Conservation (phyloP, 2,113 vertebrate genomes). For the Spermophilus dauricus region DNA sequence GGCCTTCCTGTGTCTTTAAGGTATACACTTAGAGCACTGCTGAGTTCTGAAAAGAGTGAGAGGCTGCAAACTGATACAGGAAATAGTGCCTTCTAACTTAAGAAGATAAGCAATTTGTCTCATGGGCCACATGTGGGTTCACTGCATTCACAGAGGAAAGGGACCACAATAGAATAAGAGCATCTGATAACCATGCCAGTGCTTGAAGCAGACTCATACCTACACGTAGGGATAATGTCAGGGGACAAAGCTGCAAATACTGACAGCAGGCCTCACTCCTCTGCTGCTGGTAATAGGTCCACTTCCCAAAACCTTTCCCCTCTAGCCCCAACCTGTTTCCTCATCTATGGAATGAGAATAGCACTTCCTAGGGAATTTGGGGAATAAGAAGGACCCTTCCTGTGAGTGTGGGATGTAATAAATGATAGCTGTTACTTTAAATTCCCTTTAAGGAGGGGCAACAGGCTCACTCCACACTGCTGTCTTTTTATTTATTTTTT, state of each 20-base stretch:
- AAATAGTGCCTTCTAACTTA: background rate
- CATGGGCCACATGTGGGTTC: background rate
- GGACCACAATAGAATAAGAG: background rate
- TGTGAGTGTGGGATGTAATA: background rate
- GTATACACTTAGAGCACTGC: background rate
- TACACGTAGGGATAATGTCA: rapidly evolving
- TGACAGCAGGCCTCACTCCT: background rate
- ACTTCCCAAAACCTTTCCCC: background rate
- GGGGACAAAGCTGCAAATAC: background rate
- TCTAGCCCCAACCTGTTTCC: background rate
- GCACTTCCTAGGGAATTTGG: background rate
- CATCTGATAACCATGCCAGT: rapidly evolving
- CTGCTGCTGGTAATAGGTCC: no score
- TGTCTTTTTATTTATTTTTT: background rate
- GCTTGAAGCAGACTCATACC: background rate
- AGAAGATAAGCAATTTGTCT: background rate
- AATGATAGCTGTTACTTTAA: background rate
- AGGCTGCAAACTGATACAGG: background rate
- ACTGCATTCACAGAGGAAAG: background rate
- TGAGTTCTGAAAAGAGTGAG: background rate
- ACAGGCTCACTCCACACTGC: no score
- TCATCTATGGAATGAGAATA: background rate
- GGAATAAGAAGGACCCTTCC: background rate
- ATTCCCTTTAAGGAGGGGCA: background rate
- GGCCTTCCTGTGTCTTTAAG: background rate